phyloP scores from a whole-genome alignment of 2,113 vertebrate species.

The Globicephala melas region DNA sequence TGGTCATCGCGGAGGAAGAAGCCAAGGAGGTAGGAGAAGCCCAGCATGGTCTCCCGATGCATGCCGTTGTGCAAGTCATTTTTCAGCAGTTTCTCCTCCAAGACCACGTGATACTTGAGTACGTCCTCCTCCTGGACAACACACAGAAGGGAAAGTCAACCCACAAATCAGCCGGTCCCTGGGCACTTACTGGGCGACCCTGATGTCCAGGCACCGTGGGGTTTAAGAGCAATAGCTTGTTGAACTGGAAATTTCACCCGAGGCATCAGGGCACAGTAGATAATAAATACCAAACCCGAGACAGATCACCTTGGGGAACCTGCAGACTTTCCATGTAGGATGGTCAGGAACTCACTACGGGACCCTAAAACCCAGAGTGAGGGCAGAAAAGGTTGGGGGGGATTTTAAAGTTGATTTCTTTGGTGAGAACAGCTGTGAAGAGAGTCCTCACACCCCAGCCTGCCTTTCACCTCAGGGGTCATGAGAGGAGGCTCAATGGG shows the following conservation, averaged over 20 bases:
- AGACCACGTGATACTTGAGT: conserved; percentile 89
- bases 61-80: conserved; percentile 87
- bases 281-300: background rate
- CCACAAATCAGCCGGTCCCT: background rate
- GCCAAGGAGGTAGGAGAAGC: conserved; percentile 87
- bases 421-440: background rate
- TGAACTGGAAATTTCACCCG: background rate
- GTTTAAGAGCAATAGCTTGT: background rate
- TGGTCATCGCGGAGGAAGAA: conserved; percentile 86
- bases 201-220: rapidly evolving
- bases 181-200: rapidly evolving
- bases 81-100: conserved; percentile 86
- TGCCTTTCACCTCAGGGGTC: background rate
- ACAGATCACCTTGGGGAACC: background rate
- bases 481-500: background rate
- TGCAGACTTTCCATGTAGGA: background rate
- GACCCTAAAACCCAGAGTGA: background rate
- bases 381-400: background rate
- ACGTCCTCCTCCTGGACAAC: conserved; percentile 84
- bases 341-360: background rate
- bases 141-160: background rate
- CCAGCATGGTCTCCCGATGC: conserved; percentile 91
- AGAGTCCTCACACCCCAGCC: background rate
- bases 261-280: background rate
- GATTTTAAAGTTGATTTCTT: background rate